Evolutionary conservation across 2,888 invertebrate genomes (phyloP), one percentile per base, ranked within the genome.

Genomic region (Isoperla grammatica): DNA sequence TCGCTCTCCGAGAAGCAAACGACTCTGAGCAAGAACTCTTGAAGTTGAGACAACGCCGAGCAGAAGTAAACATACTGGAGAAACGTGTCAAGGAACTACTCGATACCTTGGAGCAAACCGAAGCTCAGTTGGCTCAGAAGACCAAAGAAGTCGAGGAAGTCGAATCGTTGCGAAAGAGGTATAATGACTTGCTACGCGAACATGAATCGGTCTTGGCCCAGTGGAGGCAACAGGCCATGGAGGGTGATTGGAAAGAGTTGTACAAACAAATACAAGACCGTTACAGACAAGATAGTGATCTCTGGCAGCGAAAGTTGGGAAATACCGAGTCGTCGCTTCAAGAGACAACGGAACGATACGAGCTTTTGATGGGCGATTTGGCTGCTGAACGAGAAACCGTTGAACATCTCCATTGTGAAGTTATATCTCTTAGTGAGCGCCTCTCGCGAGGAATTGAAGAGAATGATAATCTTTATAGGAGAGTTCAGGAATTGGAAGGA

Each of bases 41-140:
- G 56, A 81, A 87, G 67, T 74, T 89, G 63, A 82, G 87, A 48
- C 86, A 86, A 72, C 73, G 85, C 46, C 85, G 86, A 73, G 77
- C 81, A 23, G 89, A 90, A 67, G 84, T 87, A 54, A 79, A 83
- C 54, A 76, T 83, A 63, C 79, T 86, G 64, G 89, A 90, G 70
- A 83, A 84, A 67, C 83, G 86, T 71, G 84, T 90, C 77, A 87
- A 90, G 66, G 90, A 91, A 67, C 75, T 91, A 64, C 79, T 91
- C 43, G 80, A 79, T 45, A 82, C 84, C n/a, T 76, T 91, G 60
- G 87, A 91, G 70, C 82, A 84, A 68, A 88, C 86, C 63, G 90
- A 91, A 71, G 84, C 86, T 66, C 87, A 90, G 73, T 73, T 88
- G 57, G 84, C 83, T 62, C 77, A 84, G 65, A 79, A 86, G 70